A percentile compares a stretch with the other conserved stretches of the same genome.
These are phyloP conservation scores for Luffia ferchaultella DNA, from an alignment of 2,888 invertebrate genomes.

Conservation along the genomic window DNA sequence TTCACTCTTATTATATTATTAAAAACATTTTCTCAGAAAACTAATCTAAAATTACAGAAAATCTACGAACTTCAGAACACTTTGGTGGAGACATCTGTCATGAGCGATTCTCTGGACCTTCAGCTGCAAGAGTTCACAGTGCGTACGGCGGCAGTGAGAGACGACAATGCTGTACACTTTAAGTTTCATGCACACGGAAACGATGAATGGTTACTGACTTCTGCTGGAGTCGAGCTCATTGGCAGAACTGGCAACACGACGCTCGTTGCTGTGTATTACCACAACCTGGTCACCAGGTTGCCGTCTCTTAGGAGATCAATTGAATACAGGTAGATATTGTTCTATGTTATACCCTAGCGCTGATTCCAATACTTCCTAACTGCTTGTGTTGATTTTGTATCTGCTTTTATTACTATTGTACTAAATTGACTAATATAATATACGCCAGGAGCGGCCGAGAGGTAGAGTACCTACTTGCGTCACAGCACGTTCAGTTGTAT, in stretches of 20 bases:
- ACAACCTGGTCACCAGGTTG: slow-evolving; percentile 68
- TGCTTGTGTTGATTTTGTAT: no score
- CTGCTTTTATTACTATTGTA: no score
- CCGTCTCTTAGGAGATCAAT: slow-evolving; percentile 68
- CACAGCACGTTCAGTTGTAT: slow-evolving; percentile 55
- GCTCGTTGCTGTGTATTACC: slow-evolving; percentile 67
- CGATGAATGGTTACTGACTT: slow-evolving; percentile 42
- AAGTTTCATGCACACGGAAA: slow-evolving; percentile 26
- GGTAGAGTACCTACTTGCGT: slow-evolving; percentile 71
- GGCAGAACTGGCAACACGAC: slow-evolving; percentile 35
- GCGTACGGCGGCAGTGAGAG: slow-evolving; percentile 31
- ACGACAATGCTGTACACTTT: slow-evolving; percentile 42
- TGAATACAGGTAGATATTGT: slow-evolving; percentile 59
- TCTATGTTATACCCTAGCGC: neutral
- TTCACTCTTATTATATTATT: no score
- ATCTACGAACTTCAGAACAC: slow-evolving; percentile 51
- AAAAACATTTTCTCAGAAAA: no score
- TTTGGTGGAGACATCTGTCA: slow-evolving; percentile 36
- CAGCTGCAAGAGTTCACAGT: slow-evolving; percentile 38
- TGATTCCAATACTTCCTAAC: no score
- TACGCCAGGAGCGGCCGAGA: slow-evolving; percentile 73
- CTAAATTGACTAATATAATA: no score
- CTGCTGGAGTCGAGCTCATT: slow-evolving; percentile 41
- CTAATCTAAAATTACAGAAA: no score
- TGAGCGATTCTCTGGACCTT: slow-evolving; percentile 33